A percentile compares a stretch with the other conserved stretches of the same genome.
These are phyloP conservation scores for Drosophila subobscura DNA, from an alignment of 1,140 invertebrate species.

Conservation along the genomic window DNA sequence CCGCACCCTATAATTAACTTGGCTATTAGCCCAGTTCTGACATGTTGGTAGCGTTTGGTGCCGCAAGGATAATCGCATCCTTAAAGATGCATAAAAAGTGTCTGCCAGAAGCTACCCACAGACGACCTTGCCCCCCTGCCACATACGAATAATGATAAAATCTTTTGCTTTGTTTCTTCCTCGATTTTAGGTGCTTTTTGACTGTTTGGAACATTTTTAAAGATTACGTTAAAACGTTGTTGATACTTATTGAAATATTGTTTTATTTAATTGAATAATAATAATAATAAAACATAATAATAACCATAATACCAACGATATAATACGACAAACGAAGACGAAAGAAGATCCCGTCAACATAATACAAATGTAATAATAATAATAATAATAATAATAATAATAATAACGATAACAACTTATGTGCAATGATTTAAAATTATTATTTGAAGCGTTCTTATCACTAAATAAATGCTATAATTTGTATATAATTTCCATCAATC, in stretches of 20 bases:
- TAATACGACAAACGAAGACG: constrained; percentile 46
- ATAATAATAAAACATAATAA: constrained; percentile 57
- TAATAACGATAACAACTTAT: constrained; percentile 62
- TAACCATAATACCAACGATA: constrained; percentile 43
- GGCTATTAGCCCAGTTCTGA: neutral
- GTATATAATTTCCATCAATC: constrained; percentile 53
- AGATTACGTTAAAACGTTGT: constrained; percentile 84
- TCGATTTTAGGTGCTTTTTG: constrained; percentile 81
- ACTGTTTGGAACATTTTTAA: constrained; percentile 84
- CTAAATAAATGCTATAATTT: constrained; percentile 34
- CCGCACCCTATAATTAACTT: neutral
- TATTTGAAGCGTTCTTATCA: constrained; percentile 54
- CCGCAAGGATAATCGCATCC: too few relatives aligned
- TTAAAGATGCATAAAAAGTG: too few relatives aligned
- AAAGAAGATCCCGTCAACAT: constrained; percentile 46
- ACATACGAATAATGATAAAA: constrained; percentile 29
- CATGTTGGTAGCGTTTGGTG: constrained; percentile 12
- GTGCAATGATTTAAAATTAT: constrained; percentile 73
- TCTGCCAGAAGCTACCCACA: too few relatives aligned
- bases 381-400: constrained; percentile 37
- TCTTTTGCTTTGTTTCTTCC: constrained; percentile 13
- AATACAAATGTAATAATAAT: constrained; percentile 65
- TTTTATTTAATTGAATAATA: constrained; percentile 72
- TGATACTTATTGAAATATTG: constrained; percentile 83
- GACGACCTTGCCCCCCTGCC: too few relatives aligned